Evolutionary conservation across 2,113 vertebrate species (phyloP).

Genomic region (Alethe diademata): DNA sequence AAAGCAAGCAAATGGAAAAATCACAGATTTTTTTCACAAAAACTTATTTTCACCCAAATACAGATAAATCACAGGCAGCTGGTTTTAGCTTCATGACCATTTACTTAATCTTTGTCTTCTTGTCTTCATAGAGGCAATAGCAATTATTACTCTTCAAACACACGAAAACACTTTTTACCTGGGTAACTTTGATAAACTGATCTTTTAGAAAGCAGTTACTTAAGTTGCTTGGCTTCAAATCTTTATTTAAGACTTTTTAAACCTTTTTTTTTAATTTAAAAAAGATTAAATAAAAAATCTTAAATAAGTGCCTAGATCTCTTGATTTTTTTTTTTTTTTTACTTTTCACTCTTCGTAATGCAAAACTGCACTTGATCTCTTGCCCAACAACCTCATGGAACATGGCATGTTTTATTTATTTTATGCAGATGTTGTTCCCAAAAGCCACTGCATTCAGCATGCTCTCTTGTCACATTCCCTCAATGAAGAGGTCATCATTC

Average conservation of each 20-base stretch:
- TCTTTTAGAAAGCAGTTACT: not conserved
- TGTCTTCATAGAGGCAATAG: not conserved
- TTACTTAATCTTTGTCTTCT: not conserved
- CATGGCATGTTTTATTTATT: not conserved
- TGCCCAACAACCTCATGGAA: not conserved
- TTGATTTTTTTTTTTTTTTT: not conserved
- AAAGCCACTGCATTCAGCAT: not conserved
- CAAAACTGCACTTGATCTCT: not conserved
- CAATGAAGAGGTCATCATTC: not conserved
- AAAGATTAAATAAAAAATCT: too few relatives aligned
- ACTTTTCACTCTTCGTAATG: not conserved
- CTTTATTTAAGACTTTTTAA: too few relatives aligned
- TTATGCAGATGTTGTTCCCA: not conserved
- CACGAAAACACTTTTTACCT: not conserved
- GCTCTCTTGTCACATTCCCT: not conserved
- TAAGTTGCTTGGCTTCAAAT: not conserved
- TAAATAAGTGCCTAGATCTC: not conserved
- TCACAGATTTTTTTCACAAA: not conserved
- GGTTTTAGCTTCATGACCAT: not conserved
- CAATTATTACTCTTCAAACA: not conserved
- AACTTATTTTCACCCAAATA: not conserved
- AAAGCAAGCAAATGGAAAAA: not conserved
- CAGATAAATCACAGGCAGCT: not conserved
- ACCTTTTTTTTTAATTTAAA: too few relatives aligned
- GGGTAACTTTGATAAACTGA: not conserved